A percentile compares a stretch with the other conserved stretches of the same genome.
These are phyloP conservation scores for Canis aureus DNA, from an alignment of 2,113 vertebrate genomes.

Conservation along the genomic window DNA sequence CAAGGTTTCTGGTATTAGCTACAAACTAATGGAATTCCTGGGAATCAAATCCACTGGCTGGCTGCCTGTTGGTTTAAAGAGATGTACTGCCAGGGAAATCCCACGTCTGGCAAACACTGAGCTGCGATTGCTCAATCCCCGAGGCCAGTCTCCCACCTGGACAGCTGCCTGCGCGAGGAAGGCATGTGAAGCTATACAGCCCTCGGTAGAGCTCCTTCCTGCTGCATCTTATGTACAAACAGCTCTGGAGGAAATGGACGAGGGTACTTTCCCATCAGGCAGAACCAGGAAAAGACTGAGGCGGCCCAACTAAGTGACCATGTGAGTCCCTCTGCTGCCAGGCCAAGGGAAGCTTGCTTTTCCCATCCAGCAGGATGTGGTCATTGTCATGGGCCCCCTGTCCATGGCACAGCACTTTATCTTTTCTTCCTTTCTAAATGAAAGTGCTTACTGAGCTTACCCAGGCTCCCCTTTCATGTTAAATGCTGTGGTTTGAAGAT, in stretches of 20 bases:
- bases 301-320: not conserved
- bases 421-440: slow-evolving; percentile 17
- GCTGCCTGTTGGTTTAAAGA: slow-evolving; percentile 51
- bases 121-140: not conserved
- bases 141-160: not conserved
- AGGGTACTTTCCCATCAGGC: not conserved
- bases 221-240: not conserved
- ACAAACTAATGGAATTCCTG: slow-evolving; percentile 68
- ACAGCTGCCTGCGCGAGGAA: not conserved
- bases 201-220: not conserved
- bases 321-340: not conserved
- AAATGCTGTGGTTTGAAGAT: not conserved
- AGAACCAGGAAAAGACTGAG: not conserved
- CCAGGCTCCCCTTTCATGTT: not conserved
- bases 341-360: not conserved
- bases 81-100: slow-evolving; percentile 50
- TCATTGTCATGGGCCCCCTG: too few species aligned
- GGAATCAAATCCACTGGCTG: slow-evolving; percentile 59
- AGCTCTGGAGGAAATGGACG: not conserved
- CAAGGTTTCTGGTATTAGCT: slow-evolving; percentile 61
- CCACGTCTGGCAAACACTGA: not conserved
- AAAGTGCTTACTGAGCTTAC: not conserved
- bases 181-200: not conserved
- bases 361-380: not conserved
- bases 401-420: not conserved